Evolutionary conservation across 2,113 vertebrate genomes (phyloP), one percentile per base, ranked within the genome.

Genomic region (Dunckerocampus dactyliophorus): DNA sequence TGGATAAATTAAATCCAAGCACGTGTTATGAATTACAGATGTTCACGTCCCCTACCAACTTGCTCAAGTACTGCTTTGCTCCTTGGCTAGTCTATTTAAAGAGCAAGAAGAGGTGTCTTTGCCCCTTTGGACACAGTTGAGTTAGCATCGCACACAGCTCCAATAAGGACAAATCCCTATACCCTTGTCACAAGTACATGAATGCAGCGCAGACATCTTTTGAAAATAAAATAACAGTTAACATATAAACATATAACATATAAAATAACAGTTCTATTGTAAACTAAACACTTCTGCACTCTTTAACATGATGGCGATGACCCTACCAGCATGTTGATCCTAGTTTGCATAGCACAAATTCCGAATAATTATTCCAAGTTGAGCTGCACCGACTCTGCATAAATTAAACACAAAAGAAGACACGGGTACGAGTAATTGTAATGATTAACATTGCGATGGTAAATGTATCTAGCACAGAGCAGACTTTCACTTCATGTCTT

Each of bases 371-470:
- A 8, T 31, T 6, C 8, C 14, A 43, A 43, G 55, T 22, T 13
- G 5, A 6, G 19, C 37, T 57, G 7, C 20, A 45, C 20, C 7
- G 5, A 63, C 22, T n/a, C 11, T 11, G n/a, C 28, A 22, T 16
- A 46, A 50, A 0, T 37, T 34, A 34, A 52, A 28, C 16, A 1
- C 0, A 54, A 17, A 54, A 7, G 13, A 43, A 47, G 39, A 43
- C 6, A 20, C 17, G 47, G 20, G 21, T 24, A 4, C 15, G 8
- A 15, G 24, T 1, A 34, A 28, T 19, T 58, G 22, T 42, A 80
- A 77, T 81, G 24, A 66, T 85, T 85, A 64, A 85, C 72, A 22
- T 13, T 1, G 19, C 12, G 11, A 37, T 42, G 1, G 56, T 78
- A 45, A 63, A 74, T 77, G 57, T 76, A 65, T 75, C 59, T 2